phyloP scores from a whole-genome alignment of 2,113 vertebrate species.

The Ciconia stormi region DNA sequence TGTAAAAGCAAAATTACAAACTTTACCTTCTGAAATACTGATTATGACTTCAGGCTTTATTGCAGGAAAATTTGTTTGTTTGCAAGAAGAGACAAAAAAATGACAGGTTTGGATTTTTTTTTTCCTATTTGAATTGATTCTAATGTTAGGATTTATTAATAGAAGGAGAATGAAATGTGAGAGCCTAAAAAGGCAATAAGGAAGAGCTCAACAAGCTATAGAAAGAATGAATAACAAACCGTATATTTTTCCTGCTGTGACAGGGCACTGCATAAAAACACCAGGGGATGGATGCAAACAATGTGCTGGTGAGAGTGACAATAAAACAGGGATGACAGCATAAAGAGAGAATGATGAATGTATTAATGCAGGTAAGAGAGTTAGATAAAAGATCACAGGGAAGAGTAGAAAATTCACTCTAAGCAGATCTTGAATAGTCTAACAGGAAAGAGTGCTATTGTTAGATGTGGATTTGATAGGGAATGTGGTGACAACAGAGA shows the following conservation, averaged over 20 bases:
- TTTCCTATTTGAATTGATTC: neutral
- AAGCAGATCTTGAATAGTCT: neutral
- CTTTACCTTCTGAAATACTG: neutral
- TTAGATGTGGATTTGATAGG: neutral
- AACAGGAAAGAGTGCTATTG: slow-evolving; percentile 7
- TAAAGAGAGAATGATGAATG: slow-evolving; percentile 57
- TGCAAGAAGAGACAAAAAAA: neutral
- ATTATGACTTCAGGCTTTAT: neutral
- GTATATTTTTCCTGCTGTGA: slow-evolving; percentile 52
- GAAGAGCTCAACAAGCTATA: slow-evolving; percentile 38
- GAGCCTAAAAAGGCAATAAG: slow-evolving; percentile 2
- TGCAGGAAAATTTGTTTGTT: neutral
- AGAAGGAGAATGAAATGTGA: slow-evolving; percentile 7
- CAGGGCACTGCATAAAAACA: slow-evolving; percentile 62
- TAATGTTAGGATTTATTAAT: slow-evolving; percentile 35
- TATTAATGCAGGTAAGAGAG: slow-evolving; percentile 42
- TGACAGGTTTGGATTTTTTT: neutral
- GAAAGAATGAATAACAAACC: slow-evolving; percentile 51
- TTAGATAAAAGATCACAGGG: slow-evolving; percentile 33
- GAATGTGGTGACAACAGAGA: slow-evolving; percentile 34
- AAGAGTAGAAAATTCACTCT: slow-evolving; percentile 26
- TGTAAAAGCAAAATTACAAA: neutral
- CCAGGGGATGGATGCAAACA: slow-evolving; percentile 50
- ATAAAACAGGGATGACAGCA: slow-evolving; percentile 46
- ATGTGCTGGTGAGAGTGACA: slow-evolving; percentile 44